Base-by-base conservation (phyloP, 2,888 invertebrate species). In the Heliconius aoede region DNA sequence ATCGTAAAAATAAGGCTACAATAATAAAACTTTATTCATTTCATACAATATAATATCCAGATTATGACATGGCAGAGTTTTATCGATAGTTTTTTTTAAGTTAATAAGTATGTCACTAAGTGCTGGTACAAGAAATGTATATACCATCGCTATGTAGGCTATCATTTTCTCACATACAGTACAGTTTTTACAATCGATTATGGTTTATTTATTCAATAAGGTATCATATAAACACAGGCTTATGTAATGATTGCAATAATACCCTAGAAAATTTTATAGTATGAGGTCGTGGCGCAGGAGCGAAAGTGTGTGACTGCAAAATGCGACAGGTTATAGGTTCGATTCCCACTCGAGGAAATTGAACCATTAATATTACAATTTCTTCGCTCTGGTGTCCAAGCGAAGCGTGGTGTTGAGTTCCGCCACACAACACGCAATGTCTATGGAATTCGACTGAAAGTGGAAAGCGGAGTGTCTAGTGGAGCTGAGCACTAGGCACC, bases 141-240 rank as follows among this genome's bases (percentile, higher is more conserved):
- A 21, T 55, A n/a, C 4, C 24, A 58, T 60, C 58, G 36, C 9
- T 72, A 72, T 58, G 71, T 72, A 60, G 72, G 58, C 58, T 72
- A 72, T 40, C 32, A 26, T 24, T 58, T 60, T 58, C 72, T 72
- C 72, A 72, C 72, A 72, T 32, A 60, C 26, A 60, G 60, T n/a
- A 60, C 72, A 60, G 60, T 72, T 72, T 72, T 72, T 72, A 72
- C 24, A 15, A 32, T 32, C 28, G 11, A 51, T 26, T 60, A 24
- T 36, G 8, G 21, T 60, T 72, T 60, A 24, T 26, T 72, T 40
- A 40, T 60, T 60, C 36, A 58, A 36, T 18, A 72, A 18, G 5
- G 18, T 71, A 2, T 30, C 58, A 36, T 36, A 26, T 36, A 72
- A 72, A 72, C 32, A 36, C 13, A 60, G 24, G 18, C 58, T 72